Conservation (phyloP, 2,797 vertebrate species). For the Sternotherus odoratus region DNA sequence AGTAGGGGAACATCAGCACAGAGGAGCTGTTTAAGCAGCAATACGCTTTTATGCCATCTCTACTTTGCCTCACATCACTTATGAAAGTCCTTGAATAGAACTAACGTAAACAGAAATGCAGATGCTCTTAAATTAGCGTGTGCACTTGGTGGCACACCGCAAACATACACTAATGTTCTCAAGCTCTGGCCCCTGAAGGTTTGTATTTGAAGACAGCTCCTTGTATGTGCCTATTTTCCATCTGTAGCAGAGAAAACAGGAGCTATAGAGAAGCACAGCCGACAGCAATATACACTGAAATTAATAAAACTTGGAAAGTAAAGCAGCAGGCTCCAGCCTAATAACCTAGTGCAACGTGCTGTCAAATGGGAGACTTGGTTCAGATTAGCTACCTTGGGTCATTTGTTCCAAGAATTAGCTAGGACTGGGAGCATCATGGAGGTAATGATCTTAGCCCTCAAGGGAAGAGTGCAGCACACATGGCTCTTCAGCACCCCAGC, state of each 20-base stretch:
- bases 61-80: slow-evolving; percentile 10
- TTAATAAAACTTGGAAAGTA: neutral
- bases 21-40: neutral
- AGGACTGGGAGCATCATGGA: neutral
- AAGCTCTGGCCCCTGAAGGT: neutral
- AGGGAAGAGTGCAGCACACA: neutral
- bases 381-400: neutral
- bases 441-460: neutral
- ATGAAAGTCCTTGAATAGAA: slow-evolving; percentile 20
- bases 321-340: slow-evolving; percentile 2
- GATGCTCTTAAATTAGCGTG: neutral
- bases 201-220: neutral
- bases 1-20: neutral
- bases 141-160: neutral
- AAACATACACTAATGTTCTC: accelerated
- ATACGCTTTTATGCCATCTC: neutral
- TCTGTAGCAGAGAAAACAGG: neutral
- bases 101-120: neutral
- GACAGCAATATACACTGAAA: neutral
- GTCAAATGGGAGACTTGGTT: neutral
- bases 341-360: neutral
- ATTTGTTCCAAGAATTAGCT: neutral
- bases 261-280: slow-evolving; percentile 3
- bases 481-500: neutral
- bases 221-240: neutral